phyloP scores from a whole-genome alignment of 2,113 vertebrate genomes.

The Cavia porcellus region DNA sequence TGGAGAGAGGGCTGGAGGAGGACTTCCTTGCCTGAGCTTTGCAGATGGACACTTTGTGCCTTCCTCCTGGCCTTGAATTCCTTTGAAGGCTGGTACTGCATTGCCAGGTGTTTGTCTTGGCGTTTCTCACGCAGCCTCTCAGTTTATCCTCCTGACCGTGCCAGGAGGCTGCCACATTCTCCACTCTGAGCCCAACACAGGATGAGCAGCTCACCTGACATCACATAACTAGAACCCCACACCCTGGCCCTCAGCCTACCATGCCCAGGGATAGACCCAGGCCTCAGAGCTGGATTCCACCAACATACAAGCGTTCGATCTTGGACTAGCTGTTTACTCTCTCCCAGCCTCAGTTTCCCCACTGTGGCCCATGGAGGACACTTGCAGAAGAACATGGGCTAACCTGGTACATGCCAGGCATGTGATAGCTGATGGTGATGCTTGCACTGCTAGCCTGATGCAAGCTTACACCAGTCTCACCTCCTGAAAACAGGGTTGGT shows the following conservation, averaged over 20 bases:
- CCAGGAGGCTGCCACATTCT: not conserved
- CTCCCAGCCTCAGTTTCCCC: not conserved
- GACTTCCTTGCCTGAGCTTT: not conserved
- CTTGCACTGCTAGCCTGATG: accelerated
- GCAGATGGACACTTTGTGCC: accelerated
- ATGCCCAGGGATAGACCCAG: accelerated
- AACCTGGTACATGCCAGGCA: not conserved
- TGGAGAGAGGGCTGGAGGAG: not conserved
- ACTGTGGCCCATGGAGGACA: accelerated
- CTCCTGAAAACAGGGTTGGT: not conserved
- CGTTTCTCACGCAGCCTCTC: accelerated
- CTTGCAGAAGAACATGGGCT: not conserved
- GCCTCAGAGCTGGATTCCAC: not conserved
- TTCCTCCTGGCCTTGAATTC: accelerated
- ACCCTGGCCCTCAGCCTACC: not conserved
- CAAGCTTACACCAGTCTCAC: no score
- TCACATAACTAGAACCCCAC: not conserved
- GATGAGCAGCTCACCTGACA: not conserved
- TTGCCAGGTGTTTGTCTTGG: not conserved
- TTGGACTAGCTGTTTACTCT: not conserved
- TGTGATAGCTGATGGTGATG: accelerated
- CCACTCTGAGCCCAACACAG: not conserved
- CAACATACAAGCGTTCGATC: not conserved
- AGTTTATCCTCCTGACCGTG: not conserved
- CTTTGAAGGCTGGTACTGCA: accelerated